phyloP scores from a whole-genome alignment of 2,113 vertebrate species.

The Erythrolamprus reginae region DNA sequence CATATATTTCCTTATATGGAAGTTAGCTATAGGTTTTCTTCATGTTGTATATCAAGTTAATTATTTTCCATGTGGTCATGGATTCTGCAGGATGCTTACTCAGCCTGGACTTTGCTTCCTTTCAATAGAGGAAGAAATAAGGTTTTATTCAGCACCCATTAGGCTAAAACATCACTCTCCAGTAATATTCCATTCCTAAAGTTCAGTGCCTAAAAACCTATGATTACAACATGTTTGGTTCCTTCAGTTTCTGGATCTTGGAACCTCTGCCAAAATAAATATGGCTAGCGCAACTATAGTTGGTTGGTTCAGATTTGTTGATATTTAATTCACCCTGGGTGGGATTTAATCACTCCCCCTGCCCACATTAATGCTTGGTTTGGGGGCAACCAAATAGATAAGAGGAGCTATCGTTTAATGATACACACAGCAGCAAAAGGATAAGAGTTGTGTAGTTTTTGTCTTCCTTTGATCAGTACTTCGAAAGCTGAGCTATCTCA shows the following conservation, averaged over 20 bases:
- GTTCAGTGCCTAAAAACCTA: no score
- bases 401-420: not conserved
- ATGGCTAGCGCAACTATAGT: not conserved
- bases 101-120: no score
- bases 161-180: no score
- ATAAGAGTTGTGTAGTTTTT: not conserved
- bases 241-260: not conserved
- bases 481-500: not conserved
- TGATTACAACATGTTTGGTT: no score
- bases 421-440: not conserved
- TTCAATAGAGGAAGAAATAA: no score
- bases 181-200: no score
- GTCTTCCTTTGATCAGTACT: not conserved
- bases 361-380: not conserved
- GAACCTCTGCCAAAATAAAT: not conserved
- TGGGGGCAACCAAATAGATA: not conserved
- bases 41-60: no score
- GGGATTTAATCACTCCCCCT: not conserved
- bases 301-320: not conserved
- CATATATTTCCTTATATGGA: no score
- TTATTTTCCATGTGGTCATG: no score
- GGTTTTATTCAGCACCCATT: no score
- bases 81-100: no score
- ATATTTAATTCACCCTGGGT: not conserved
- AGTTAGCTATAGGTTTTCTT: no score